A percentile compares a stretch with the other conserved stretches of the same genome.
Conservation (phyloP, 2,797 vertebrate species). For the Psittacula derbiana region DNA sequence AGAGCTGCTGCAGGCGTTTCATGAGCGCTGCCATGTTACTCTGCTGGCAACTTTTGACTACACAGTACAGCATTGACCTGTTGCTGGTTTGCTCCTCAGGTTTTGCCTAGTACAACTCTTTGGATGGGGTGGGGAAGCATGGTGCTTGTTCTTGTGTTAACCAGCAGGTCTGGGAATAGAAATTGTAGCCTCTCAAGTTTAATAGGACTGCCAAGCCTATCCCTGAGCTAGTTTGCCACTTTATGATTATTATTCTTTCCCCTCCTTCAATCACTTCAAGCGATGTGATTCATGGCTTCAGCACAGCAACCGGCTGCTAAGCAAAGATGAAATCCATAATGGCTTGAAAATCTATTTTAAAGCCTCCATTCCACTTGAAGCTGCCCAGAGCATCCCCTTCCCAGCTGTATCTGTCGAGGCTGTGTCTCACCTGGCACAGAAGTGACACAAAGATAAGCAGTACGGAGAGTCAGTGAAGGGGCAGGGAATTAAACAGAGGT, state of each 20-base stretch:
- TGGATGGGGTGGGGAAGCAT: slow-evolving; percentile 1
- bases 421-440: background rate
- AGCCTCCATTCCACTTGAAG: background rate
- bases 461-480: background rate
- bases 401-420: background rate
- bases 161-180: slow-evolving; percentile 35
- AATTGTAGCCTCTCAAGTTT: slow-evolving; percentile 48
- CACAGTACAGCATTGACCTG: background rate
- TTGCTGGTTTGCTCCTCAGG: slow-evolving; percentile 30
- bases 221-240: slow-evolving; percentile 34
- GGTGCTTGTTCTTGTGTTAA: slow-evolving; percentile 39
- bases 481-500: background rate
- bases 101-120: slow-evolving; percentile 13
- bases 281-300: slow-evolving; percentile 22
- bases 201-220: slow-evolving; percentile 35
- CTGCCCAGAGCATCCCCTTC: background rate
- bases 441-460: background rate
- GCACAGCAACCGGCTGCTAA: slow-evolving; percentile 29
- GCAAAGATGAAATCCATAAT: slow-evolving; percentile 23
- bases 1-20: slow-evolving; percentile 25
- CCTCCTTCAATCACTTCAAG: slow-evolving; percentile 37
- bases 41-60: slow-evolving; percentile 41
- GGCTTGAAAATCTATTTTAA: background rate
- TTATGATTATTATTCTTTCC: slow-evolving; percentile 50
- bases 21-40: background rate